Conservation (phyloP, 2,797 vertebrate species). For the Poeciliopsis turneri region DNA sequence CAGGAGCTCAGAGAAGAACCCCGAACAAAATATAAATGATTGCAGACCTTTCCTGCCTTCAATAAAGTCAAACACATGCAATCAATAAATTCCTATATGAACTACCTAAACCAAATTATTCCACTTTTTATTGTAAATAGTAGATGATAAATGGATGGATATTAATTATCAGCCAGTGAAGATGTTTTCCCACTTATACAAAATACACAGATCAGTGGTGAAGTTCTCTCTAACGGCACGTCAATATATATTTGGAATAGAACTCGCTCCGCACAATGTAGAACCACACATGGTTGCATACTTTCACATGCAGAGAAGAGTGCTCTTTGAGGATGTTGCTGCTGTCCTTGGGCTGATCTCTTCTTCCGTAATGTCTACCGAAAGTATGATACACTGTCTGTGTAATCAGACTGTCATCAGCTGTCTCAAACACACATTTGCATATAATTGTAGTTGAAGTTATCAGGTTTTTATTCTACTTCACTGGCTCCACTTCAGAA, state of each 20-base stretch:
- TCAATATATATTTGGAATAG: not conserved
- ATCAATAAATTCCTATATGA: not conserved
- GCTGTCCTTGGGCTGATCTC: constrained; percentile 25
- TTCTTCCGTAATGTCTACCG: constrained; percentile 36
- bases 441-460: constrained; percentile 53
- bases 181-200: not conserved
- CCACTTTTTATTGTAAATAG: not conserved
- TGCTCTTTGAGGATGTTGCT: constrained; percentile 21
- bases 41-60: too few relatives aligned
- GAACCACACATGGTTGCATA: not conserved
- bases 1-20: too few relatives aligned
- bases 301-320: not conserved
- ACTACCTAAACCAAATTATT: not conserved
- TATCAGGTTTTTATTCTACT: constrained; percentile 47
- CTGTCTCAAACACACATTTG: constrained; percentile 43
- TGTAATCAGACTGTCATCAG: constrained; percentile 60
- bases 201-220: not conserved
- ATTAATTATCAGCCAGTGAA: not conserved
- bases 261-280: not conserved
- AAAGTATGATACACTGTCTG: constrained; percentile 37
- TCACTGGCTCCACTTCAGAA: constrained; percentile 47
- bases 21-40: too few relatives aligned
- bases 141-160: not conserved
- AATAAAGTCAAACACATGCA: too few relatives aligned
- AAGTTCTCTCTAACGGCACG: not conserved